Evolutionary conservation across 2,797 vertebrate species (phyloP), one percentile per base, ranked within the genome.

Genomic region (Premnoplex brunnescens): DNA sequence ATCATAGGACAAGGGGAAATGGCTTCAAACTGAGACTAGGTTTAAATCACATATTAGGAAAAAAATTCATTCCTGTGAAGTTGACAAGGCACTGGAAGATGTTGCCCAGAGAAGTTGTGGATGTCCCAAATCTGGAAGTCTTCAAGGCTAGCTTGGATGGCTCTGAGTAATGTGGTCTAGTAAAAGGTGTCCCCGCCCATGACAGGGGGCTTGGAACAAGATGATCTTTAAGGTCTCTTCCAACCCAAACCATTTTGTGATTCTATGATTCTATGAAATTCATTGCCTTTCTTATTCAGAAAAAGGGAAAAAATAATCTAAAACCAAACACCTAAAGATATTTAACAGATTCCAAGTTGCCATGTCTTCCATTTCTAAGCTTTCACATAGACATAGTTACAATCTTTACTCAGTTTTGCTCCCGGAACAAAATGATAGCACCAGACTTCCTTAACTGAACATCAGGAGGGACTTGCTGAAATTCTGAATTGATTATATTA

Each of bases 401-500:
- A 58, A 54, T 71, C 49, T 78, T 80, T 77, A 26, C 17, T 54
- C 83, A 27, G 37, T 27, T 90, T 81, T 60, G 15, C 46, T 91
- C 18, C 12, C 60, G 46, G 54, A 93, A 86, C 18, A 24, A 82
- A 84, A 75, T 55, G 6, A 16, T 60, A 39, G 5, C 32, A 80
- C 7, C 56, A 92, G 37, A 37, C 51, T 91, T 81, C 36, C 54
- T 91, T 73, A 84, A 84, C 73, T 59, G 76, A 96, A 84, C 74
- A 91, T 95, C 83, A 93, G 59, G 74, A 84, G 18, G 23, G 48
- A 62, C 32, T 75, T 91, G 81, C 55, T 91, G 62, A 52, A 93
- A 88, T 16, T 34, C 55, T 90, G 90, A 93, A 95, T 20, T 66
- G 69, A 88, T 95, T 89, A 78, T 27, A 89, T 64, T 71, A 89